Evolutionary conservation across 2,113 vertebrate species (phyloP).

Genomic region (Meles meles): DNA sequence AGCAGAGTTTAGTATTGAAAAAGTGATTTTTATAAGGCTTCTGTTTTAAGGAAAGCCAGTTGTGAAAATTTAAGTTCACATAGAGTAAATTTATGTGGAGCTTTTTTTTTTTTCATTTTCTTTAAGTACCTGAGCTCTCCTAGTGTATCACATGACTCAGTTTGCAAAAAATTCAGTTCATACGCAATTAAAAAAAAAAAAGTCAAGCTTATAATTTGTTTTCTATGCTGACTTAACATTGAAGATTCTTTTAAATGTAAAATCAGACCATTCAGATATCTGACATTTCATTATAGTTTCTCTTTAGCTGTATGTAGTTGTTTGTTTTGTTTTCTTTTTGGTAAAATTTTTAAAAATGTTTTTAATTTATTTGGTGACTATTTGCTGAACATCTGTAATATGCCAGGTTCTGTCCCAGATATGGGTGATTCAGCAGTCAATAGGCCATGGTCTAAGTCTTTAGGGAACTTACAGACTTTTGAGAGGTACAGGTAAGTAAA

Average conservation of each 20-base stretch:
- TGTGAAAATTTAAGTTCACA: background rate
- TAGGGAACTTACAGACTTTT: background rate
- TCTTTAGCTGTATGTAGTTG: background rate
- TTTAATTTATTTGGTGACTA: background rate
- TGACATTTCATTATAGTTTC: background rate
- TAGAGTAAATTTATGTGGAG: background rate
- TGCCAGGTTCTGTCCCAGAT: background rate
- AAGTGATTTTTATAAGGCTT: background rate
- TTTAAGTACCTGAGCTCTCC: background rate
- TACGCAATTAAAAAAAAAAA: background rate
- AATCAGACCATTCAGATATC: constrained; percentile 13
- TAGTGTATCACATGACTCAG: background rate
- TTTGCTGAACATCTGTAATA: background rate
- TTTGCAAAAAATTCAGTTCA: constrained; percentile 31
- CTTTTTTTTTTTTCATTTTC: background rate
- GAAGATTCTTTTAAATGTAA: constrained; percentile 31
- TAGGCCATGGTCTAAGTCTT: background rate
- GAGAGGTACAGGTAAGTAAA: background rate
- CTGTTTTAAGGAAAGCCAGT: background rate
- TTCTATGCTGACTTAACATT: constrained; percentile 5
- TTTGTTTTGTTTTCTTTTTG: background rate
- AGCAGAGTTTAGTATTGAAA: background rate
- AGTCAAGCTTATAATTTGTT: constrained; percentile 21
- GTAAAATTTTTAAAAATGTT: background rate
- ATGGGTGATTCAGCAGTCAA: background rate